Evolutionary conservation across 2,888 invertebrate species (phyloP).

Genomic region (Spicauda simplicius): DNA sequence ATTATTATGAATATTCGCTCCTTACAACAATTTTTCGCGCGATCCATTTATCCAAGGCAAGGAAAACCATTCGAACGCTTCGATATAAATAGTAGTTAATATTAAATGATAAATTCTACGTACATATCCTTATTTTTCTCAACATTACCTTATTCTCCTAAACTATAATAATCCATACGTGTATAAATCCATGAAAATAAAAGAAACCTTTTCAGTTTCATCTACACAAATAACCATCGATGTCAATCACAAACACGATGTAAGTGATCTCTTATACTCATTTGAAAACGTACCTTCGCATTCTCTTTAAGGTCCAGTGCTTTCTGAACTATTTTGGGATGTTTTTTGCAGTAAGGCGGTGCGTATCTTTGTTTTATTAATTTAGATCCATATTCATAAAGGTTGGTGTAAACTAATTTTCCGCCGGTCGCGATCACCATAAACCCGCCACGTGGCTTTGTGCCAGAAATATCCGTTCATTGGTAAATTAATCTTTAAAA

Average conservation of each 20-base stretch:
- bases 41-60: not conserved
- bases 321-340: too few species aligned
- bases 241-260: not conserved
- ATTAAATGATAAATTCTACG: not conserved
- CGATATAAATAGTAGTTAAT: not conserved
- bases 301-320: too few species aligned
- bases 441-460: constrained; percentile 37
- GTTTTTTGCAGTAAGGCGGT: too few species aligned
- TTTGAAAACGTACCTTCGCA: not conserved
- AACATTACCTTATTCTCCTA: not conserved
- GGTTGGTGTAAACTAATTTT: not conserved
- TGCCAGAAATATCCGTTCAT: constrained; percentile 41
- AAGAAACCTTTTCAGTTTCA: not conserved
- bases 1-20: constrained; percentile 11
- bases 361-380: too few species aligned
- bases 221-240: not conserved
- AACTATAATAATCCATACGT: too few species aligned
- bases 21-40: constrained; percentile 2
- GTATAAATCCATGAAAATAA: not conserved
- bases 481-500: constrained; percentile 38
- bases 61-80: not conserved
- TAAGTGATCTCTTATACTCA: not conserved
- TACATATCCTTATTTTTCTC: not conserved
- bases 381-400: not conserved
- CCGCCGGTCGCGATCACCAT: constrained; percentile 14